Base-by-base conservation (phyloP, 2,888 invertebrate genomes). In the Synanthedon andrenaeformis region DNA sequence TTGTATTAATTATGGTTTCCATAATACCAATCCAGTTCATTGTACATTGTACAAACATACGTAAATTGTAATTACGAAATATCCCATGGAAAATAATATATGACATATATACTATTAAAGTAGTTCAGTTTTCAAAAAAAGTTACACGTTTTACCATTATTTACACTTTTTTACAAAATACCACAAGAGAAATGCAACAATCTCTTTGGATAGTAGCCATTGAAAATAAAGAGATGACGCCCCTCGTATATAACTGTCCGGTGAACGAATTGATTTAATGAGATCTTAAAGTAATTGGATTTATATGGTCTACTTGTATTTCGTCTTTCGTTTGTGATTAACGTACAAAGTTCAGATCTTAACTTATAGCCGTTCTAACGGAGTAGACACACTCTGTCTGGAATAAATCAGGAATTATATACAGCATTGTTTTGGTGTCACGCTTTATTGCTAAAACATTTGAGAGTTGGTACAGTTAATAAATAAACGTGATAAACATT, bases 201-300 rank as follows among this genome's bases (percentile, higher is more conserved):
- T 80, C 79, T 81, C 81, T 76, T 82, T 85, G 84, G 82, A 83
- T 73, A 65, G 69, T 65, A 72, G 82, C 83, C 84, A 82, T 77
- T 65, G 72, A 75, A 79, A 79, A 82, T 81, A 85, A 82, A 82
- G 76, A 76, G 68, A 62, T 68, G 69, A 66, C 69, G 64, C 67
- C 67, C 64, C 76, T 69, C 51, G 76, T 83, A 79, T 73, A 72
- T 83, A 76, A 79, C 79, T 81, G 83, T 81, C 81, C 66, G 63
- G 69, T 74, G 69, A 78, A 76, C 77, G 76, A 82, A 81, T 82
- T 82, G 84, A 84, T 84, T 84, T 82, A 85, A 78, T 76, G 76
- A 76, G 74, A 79, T 76, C 76, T 79, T 81, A 79, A 82, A 78
- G 75, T 83, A 84, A 85, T 84, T 84, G 76, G 76, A 83, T 79